Conservation (phyloP, 2,888 invertebrate species). For the Caenorhabditis afra region DNA sequence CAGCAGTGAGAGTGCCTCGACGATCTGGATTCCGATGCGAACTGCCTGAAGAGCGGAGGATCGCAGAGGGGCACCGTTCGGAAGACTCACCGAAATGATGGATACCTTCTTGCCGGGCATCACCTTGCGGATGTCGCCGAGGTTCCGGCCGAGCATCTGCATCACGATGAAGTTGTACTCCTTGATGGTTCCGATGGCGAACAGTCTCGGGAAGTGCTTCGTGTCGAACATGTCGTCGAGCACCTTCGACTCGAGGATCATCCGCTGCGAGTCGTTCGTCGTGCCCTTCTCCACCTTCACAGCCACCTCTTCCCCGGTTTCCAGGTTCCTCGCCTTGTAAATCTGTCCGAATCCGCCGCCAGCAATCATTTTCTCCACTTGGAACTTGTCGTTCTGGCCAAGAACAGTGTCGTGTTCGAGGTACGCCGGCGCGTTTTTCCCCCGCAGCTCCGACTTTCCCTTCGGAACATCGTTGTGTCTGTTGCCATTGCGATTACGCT, state of each 20-base stretch:
- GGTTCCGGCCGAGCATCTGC: conserved; percentile 77
- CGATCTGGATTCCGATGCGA: conserved; percentile 72
- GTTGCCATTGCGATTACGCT: conserved; percentile 52
- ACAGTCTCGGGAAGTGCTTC: conserved; percentile 65
- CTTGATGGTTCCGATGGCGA: conserved; percentile 68
- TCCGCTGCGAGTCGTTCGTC: conserved; percentile 69
- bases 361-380: conserved; percentile 71
- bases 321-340: conserved; percentile 68
- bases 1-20: conserved; percentile 70
- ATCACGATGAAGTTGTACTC: conserved; percentile 75
- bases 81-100: conserved; percentile 39
- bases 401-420: conserved; percentile 35
- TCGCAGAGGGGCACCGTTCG: too few species aligned
- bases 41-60: conserved; percentile 13
- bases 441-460: conserved; percentile 38
- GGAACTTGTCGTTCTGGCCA: conserved; percentile 34
- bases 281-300: conserved; percentile 75
- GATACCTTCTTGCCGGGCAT: conserved; percentile 57
- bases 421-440: conserved; percentile 50
- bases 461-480: conserved; percentile 25
- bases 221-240: conserved; percentile 65
- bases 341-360: conserved; percentile 79
- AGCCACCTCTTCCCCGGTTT: conserved; percentile 66
- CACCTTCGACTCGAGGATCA: conserved; percentile 76
- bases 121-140: conserved; percentile 72